Percentiles rank a stretch among this genome's conserved stretches.
These are phyloP conservation scores for Ennomos erosarius DNA, from an alignment of 2,888 invertebrate species.

Conservation along the genomic window DNA sequence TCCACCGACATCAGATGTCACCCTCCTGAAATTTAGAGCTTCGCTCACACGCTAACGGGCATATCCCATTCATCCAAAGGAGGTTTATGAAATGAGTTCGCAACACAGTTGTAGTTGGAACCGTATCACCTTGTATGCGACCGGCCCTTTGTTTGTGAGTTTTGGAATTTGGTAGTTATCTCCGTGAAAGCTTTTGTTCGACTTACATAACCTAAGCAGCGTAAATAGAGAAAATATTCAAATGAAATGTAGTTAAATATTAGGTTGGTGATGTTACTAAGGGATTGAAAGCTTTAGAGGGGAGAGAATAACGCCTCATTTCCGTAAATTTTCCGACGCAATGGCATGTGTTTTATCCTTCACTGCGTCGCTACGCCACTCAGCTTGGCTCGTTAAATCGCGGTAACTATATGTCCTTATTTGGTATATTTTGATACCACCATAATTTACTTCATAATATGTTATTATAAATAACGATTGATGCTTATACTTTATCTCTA, in stretches of 20 bases:
- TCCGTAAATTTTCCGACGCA: slow-evolving; percentile 1
- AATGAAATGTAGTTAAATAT: neutral
- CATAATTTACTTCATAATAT: too few species aligned
- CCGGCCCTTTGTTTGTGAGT: slow-evolving; percentile 29
- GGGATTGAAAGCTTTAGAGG: slow-evolving; percentile 1
- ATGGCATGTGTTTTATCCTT: slow-evolving; percentile 6
- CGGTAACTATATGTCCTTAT: neutral
- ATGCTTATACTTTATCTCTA: too few species aligned
- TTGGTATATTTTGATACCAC: too few species aligned
- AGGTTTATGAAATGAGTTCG: slow-evolving; percentile 57
- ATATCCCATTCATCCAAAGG: slow-evolving; percentile 57
- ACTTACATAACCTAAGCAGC: slow-evolving; percentile 7
- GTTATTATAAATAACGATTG: too few species aligned
- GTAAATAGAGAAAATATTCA: slow-evolving; percentile 12
- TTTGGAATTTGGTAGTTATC: slow-evolving; percentile 22
- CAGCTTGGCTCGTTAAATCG: neutral
- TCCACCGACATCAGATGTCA: slow-evolving; percentile 69
- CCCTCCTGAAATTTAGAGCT: slow-evolving; percentile 66
- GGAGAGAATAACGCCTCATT: neutral
- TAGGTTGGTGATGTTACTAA: slow-evolving; percentile 2
- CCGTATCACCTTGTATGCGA: slow-evolving; percentile 43
- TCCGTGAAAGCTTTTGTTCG: slow-evolving; percentile 20
- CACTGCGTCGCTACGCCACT: slow-evolving; percentile 1
- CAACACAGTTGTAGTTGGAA: slow-evolving; percentile 44
- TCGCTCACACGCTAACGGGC: slow-evolving; percentile 47